These are phyloP conservation scores for Mormyrus iriodes DNA, from an alignment of 2,113 vertebrate species.

Conservation along the genomic window DNA sequence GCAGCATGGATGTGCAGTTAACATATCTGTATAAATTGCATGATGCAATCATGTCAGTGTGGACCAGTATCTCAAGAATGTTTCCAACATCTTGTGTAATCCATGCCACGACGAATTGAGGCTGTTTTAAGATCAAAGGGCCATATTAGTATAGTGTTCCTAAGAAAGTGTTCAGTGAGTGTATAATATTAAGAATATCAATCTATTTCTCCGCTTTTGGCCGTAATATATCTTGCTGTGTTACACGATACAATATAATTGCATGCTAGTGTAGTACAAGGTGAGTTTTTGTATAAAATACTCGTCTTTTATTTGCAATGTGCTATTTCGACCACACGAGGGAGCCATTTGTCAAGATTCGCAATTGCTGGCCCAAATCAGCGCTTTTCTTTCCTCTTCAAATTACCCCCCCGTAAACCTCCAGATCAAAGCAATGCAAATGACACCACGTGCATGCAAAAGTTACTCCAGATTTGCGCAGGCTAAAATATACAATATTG, in stretches of 20 bases:
- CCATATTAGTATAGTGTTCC: not conserved
- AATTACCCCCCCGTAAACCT: not conserved
- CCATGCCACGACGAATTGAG: not conserved
- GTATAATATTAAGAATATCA: not conserved
- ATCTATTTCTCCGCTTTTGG: not conserved
- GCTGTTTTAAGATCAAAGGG: not conserved
- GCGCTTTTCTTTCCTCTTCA: not conserved
- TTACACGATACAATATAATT: not conserved
- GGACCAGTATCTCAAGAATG: not conserved
- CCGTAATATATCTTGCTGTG: not conserved
- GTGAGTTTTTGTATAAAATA: not conserved
- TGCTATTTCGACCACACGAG: slow-evolving; percentile 34
- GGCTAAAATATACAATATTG: not conserved
- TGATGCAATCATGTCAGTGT: not conserved
- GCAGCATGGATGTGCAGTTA: not conserved
- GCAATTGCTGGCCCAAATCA: too few species aligned
- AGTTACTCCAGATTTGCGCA: not conserved
- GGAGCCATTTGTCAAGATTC: slow-evolving; percentile 23
- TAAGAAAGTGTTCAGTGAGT: not conserved
- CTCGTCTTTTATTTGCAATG: not conserved
- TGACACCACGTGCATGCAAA: not conserved
- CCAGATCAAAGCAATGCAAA: not conserved
- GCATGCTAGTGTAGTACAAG: too few species aligned
- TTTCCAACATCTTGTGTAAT: not conserved
- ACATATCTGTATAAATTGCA: not conserved